These are phyloP conservation scores for Lordiphosa stackelbergi DNA, from an alignment of 1,140 invertebrate species.

Conservation along the genomic window DNA sequence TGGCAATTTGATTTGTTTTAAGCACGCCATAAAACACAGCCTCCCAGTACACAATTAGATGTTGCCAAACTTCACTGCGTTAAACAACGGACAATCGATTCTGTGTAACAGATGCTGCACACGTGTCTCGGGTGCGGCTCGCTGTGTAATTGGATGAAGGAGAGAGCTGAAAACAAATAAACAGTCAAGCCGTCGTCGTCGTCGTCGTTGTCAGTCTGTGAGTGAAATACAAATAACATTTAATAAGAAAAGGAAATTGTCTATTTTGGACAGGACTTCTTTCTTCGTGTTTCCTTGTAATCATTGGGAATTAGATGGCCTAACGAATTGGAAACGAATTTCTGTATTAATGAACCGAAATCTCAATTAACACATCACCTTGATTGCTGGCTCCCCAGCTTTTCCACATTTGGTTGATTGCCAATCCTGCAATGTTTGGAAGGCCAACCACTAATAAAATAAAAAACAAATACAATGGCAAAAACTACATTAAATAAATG, in stretches of 20 bases:
- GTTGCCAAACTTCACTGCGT: constrained; percentile 64
- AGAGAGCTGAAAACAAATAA: constrained; percentile 60
- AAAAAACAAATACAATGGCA: constrained; percentile 15
- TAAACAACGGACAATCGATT: constrained; percentile 41
- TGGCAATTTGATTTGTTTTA: constrained; percentile 66
- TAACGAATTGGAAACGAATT: constrained; percentile 11
- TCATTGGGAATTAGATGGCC: constrained; percentile 8
- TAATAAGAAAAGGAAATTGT: constrained; percentile 75
- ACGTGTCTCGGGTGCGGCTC: constrained; percentile 61
- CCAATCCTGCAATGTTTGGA: constrained; percentile 2
- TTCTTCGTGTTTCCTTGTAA: too few species aligned
- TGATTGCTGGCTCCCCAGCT: too few species aligned
- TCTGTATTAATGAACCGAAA: constrained; percentile 5
- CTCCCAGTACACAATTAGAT: constrained; percentile 37
- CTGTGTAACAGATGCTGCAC: constrained; percentile 70
- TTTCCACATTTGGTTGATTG: neutral
- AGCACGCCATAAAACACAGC: constrained; percentile 22
- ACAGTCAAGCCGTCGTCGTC: constrained; percentile 58
- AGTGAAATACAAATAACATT: constrained; percentile 75
- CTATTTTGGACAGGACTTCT: constrained; percentile 45
- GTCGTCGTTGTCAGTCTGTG: constrained; percentile 49
- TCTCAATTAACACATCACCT: too few species aligned
- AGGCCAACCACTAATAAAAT: constrained; percentile 11
- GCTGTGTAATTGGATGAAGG: constrained; percentile 67
- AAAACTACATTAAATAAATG: constrained; percentile 40